Conservation (phyloP, 92 coral and sea anemone species). For the Epizoanthus illoricatus region DNA sequence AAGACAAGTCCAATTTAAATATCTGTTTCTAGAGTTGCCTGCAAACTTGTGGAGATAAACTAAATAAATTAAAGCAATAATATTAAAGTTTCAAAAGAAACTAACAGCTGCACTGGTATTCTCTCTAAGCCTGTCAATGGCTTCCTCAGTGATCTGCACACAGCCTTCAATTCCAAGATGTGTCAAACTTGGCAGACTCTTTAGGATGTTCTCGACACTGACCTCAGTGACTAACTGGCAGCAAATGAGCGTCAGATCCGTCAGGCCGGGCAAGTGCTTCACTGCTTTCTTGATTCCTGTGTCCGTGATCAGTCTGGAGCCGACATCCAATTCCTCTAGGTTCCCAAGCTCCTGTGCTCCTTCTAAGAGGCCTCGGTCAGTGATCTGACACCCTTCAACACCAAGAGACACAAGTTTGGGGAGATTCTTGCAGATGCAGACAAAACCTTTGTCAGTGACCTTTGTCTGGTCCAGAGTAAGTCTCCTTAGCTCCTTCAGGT, state of each 20-base stretch:
- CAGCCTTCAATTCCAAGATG: slow-evolving; percentile 92
- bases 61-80: background rate
- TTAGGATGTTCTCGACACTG: slow-evolving; percentile 64
- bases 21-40: background rate
- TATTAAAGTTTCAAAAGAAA: slow-evolving; percentile 46
- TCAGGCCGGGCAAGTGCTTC: slow-evolving; percentile 69
- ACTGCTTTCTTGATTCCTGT: slow-evolving; percentile 69
- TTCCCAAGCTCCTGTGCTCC: slow-evolving; percentile 66
- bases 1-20: background rate
- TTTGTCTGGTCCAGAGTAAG: slow-evolving; percentile 83
- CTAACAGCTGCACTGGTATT: slow-evolving; percentile 64
- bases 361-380: slow-evolving; percentile 73
- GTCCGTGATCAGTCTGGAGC: slow-evolving; percentile 84
- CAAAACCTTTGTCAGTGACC: slow-evolving; percentile 82
- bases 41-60: background rate
- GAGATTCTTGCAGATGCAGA: slow-evolving; percentile 71
- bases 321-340: slow-evolving; percentile 84
- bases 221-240: slow-evolving; percentile 67
- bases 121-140: slow-evolving; percentile 67
- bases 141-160: slow-evolving; percentile 61
- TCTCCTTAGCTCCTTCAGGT: slow-evolving; percentile 76
- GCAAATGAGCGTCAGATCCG: slow-evolving; percentile 78
- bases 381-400: slow-evolving; percentile 78
- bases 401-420: slow-evolving; percentile 80
- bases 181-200: slow-evolving; percentile 74